Conservation (phyloP, 2,888 invertebrate genomes). For the Thera britannica region DNA sequence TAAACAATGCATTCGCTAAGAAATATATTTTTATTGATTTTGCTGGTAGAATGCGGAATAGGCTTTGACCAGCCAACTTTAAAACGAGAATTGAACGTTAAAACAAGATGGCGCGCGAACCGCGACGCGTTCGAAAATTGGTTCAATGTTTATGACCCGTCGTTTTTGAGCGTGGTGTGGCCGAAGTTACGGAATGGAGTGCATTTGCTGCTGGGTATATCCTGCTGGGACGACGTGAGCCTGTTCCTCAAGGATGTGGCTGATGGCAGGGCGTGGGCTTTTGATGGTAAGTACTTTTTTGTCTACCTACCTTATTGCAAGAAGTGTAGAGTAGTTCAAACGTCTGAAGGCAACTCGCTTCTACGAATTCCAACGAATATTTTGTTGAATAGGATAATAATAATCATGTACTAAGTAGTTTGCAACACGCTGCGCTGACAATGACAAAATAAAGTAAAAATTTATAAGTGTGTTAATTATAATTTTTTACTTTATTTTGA, state of each 20-base stretch:
- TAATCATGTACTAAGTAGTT: too few relatives aligned
- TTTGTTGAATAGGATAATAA: too few relatives aligned
- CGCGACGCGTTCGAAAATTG: conserved; percentile 70
- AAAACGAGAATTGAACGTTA: conserved; percentile 53
- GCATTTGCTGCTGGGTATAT: conserved; percentile 67
- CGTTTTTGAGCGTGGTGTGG: conserved; percentile 76
- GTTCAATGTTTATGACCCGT: conserved; percentile 75
- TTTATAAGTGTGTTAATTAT: too few relatives aligned
- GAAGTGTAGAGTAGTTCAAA: conserved; percentile 1
- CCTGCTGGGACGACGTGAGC: conserved; percentile 76
- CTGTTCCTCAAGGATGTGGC: conserved; percentile 71
- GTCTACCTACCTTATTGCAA: not conserved
- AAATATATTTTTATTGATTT: conserved; percentile 39
- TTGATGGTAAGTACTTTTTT: conserved; percentile 70
- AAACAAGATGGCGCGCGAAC: conserved; percentile 46
- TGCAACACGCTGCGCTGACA: too few relatives aligned
- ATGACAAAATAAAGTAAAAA: too few relatives aligned
- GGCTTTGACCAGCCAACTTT: conserved; percentile 46
- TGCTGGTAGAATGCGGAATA: conserved; percentile 44
- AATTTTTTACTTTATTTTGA: too few relatives aligned
- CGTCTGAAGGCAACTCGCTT: not conserved
- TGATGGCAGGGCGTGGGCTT: conserved; percentile 79
- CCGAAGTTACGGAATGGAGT: conserved; percentile 72
- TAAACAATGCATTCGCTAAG: conserved; percentile 51
- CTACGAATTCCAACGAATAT: too few relatives aligned